Evolutionary conservation across 2,113 vertebrate genomes (phyloP), one percentile per base, ranked within the genome.

Genomic region (Caranx melampygus): DNA sequence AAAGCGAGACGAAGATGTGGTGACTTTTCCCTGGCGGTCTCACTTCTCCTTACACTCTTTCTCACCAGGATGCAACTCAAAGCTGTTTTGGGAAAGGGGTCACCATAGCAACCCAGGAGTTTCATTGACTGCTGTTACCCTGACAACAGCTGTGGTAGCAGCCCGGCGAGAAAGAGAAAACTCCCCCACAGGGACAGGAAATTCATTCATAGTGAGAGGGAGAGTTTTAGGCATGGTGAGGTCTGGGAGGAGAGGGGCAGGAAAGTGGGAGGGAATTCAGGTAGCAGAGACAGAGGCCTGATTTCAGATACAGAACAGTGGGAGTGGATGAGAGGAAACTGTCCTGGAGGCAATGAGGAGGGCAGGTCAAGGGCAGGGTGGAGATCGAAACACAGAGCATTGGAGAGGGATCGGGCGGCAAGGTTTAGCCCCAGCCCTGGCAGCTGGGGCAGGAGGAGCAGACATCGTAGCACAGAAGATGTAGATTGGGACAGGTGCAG

Each of bases 101-200:
- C 93, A 91, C 92, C 91, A 94, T 92, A 87, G 91, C 91, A 92
- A 93, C 91, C 85, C 88, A 88, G 88, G 91, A 92, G 91, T 91
- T 92, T 91, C 91, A 91, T 90, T 89, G 90, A 93, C 92, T 91
- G 84, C 92, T 78, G 92, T 93, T 91, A 91, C 91, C 92, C 87
- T 93, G 92, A 92, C 91, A 91, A 94, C 88, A 92, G 86, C 87
- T 88, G 84, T 79, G 78, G 84, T 84, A 78, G 86, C 84, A 83
- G 87, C 85, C 89, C 74, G 3, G 65, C 45, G 49, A 92, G 88
- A 85, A 93, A 88, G 85, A 90, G 89, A 89, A 91, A 90, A 90
- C 31, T 84, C 84, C 81, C 87, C 89, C 90, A 78, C 51, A 26
- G 89, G 91, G 89, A 93, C 88, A 88, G 83, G 75, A 89, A 88